phyloP scores from a whole-genome alignment of 2,113 vertebrate species.

The Tachysurus fulvidraco region DNA sequence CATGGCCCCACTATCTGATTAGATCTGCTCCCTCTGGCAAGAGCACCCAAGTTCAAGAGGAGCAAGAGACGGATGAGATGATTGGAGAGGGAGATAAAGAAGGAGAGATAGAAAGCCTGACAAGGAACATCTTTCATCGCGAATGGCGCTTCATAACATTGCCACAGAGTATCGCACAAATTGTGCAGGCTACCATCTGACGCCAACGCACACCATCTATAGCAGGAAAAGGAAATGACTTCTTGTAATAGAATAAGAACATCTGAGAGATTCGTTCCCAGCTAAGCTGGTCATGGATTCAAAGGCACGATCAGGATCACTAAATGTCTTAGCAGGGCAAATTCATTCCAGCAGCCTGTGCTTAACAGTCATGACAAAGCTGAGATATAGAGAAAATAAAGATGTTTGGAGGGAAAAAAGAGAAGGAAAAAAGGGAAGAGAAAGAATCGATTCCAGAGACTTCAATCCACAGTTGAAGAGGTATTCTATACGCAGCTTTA shows the following conservation, averaged over 20 bases:
- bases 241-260: conserved; percentile 64
- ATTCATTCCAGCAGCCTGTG: conserved; percentile 66
- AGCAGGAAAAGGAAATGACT: conserved; percentile 63
- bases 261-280: conserved; percentile 59
- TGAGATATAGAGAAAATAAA: conserved; percentile 61
- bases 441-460: conserved; percentile 64
- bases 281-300: conserved; percentile 61
- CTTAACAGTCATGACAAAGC: conserved; percentile 67
- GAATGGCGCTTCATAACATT: conserved; percentile 71
- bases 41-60: conserved; percentile 62
- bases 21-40: conserved; percentile 63
- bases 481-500: conserved; percentile 61
- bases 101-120: conserved; percentile 24
- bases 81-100: conserved; percentile 61
- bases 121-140: conserved; percentile 62
- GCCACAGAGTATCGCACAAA: conserved; percentile 71
- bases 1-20: conserved; percentile 51
- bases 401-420: conserved; percentile 50
- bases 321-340: conserved; percentile 66
- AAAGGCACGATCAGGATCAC: conserved; percentile 68
- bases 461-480: conserved; percentile 62
- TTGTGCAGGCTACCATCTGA: conserved; percentile 65
- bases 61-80: conserved; percentile 69
- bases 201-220: conserved; percentile 58
- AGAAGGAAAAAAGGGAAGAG: conserved; percentile 52